Conservation (phyloP, 2,888 invertebrate genomes). For the Hedya salicella region DNA sequence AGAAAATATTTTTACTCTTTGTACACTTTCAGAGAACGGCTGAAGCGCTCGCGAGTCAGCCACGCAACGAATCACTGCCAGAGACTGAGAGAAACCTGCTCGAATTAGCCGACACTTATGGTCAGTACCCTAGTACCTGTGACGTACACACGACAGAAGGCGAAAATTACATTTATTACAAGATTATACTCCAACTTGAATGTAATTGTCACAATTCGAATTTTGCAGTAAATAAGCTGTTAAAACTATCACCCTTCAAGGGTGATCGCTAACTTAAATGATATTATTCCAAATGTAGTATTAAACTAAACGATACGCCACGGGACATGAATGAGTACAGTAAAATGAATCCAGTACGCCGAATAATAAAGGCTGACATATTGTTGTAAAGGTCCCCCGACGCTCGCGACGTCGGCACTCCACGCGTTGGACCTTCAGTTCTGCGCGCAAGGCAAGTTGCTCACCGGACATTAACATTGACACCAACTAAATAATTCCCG, state of each 20-base stretch:
- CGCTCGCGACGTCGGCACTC: conserved; percentile 80
- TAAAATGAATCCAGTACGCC: too few species aligned
- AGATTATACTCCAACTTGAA: too few species aligned
- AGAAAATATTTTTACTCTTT: not conserved
- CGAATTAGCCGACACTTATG: conserved; percentile 72
- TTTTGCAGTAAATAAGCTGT: too few species aligned
- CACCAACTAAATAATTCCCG: not conserved
- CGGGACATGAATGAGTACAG: too few species aligned
- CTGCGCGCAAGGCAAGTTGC: conserved; percentile 80
- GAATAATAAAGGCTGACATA: conserved; percentile 27
- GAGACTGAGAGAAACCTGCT: conserved; percentile 74
- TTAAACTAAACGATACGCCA: too few species aligned
- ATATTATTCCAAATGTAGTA: too few species aligned
- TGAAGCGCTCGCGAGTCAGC: conserved; percentile 61
- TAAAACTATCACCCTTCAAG: too few species aligned
- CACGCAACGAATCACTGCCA: conserved; percentile 70
- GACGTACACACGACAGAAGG: too few species aligned
- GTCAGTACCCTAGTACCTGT: conserved; percentile 58
- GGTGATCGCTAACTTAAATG: too few species aligned
- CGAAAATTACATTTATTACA: too few species aligned
- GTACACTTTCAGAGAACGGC: conserved; percentile 63
- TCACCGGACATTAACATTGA: conserved; percentile 42
- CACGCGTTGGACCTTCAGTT: conserved; percentile 81
- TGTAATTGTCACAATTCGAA: too few species aligned
- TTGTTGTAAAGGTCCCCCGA: conserved; percentile 72